Conservation (phyloP, 2,888 invertebrate species). For the Bhutanitis thaidina region DNA sequence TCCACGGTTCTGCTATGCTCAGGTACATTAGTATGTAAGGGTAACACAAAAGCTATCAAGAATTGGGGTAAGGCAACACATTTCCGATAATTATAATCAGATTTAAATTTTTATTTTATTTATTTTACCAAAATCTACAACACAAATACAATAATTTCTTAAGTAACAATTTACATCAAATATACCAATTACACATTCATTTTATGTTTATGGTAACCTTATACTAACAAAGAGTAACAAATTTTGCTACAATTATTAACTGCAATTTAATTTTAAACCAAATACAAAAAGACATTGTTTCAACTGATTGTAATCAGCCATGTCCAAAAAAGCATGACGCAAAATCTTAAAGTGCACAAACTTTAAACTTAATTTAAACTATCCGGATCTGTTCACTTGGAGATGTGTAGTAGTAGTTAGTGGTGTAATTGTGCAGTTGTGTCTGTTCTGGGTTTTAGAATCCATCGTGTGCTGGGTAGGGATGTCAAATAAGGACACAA, state of each 20-base stretch:
- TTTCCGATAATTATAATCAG: constrained; percentile 10
- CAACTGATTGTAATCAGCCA: background rate
- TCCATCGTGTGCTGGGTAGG: background rate
- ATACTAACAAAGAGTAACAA: constrained; percentile 13
- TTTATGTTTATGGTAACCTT: constrained; percentile 6
- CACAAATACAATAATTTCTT: constrained; percentile 18
- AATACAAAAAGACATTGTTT: background rate
- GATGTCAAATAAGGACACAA: constrained; percentile 30
- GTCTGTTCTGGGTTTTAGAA: background rate
- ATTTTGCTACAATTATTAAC: constrained; percentile 4
- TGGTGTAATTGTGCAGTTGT: background rate
- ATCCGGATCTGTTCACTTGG: background rate
- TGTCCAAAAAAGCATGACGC: background rate
- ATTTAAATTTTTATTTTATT: constrained; percentile 5
- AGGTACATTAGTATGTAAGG: too few species aligned
- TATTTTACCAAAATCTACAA: constrained; percentile 17
- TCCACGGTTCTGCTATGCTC: too few species aligned
- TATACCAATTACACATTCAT: constrained; percentile 12
- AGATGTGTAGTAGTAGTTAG: background rate
- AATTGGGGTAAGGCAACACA: too few species aligned
- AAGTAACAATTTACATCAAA: constrained; percentile 16
- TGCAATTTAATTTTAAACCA: background rate
- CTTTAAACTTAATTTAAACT: background rate
- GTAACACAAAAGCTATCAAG: too few species aligned
- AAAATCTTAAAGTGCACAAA: background rate